Conservation (phyloP, 1,140 invertebrate genomes). For the Trialeurodes vaporariorum region DNA sequence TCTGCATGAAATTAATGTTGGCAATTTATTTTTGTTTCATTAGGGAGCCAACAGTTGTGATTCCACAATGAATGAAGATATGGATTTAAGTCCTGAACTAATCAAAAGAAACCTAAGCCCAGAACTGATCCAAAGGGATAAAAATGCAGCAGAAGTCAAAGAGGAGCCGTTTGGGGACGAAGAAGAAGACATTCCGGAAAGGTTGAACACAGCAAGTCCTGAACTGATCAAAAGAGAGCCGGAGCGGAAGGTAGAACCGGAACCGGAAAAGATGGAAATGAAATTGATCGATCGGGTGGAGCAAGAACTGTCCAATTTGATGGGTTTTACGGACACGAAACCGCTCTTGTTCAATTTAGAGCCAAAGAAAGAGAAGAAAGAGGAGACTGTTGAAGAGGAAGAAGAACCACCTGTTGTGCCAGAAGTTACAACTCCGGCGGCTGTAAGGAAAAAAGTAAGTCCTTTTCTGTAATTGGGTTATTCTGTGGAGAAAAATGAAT, state of each 20-base stretch:
- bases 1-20: too few species aligned
- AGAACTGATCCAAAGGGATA: neutral
- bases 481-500: too few species aligned
- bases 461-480: too few species aligned
- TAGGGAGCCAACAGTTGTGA: constrained; percentile 13
- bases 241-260: constrained; percentile 22
- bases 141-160: constrained; percentile 4
- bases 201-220: constrained; percentile 23
- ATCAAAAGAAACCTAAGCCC: constrained; percentile 6
- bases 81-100: neutral
- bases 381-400: constrained; percentile 16
- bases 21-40: neutral
- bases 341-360: neutral
- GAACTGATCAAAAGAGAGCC: constrained; percentile 30
- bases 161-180: constrained; percentile 27
- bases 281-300: neutral
- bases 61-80: neutral
- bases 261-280: constrained; percentile 2
- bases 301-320: neutral
- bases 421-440: constrained; percentile 28
- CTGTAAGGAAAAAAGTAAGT: constrained; percentile 40
- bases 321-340: neutral
- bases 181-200: constrained; percentile 32
- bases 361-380: constrained; percentile 5
- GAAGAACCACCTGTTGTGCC: constrained; percentile 25